These are phyloP conservation scores for Tillus elongatus DNA, from an alignment of 2,888 invertebrate species.

Conservation along the genomic window DNA sequence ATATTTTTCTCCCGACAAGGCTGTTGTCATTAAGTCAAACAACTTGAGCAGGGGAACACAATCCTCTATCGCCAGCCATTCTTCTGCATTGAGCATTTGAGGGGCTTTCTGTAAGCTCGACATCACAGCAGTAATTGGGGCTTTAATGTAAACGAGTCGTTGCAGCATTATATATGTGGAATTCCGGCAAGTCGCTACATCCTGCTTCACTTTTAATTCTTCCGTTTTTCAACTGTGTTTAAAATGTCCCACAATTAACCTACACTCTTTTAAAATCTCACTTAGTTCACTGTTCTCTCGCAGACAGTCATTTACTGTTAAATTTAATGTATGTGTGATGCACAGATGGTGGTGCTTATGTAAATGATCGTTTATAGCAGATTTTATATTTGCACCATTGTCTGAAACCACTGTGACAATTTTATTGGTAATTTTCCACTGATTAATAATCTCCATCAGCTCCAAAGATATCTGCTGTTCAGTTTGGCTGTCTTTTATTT, in stretches of 20 bases:
- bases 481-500: background rate
- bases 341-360: background rate
- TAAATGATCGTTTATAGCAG: background rate
- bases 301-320: background rate
- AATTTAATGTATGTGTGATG: background rate
- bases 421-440: background rate
- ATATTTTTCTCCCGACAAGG: background rate
- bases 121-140: background rate
- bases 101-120: background rate
- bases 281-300: background rate
- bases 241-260: background rate
- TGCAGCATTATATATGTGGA: background rate
- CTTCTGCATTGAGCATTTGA: background rate
- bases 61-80: background rate
- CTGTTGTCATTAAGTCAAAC: background rate
- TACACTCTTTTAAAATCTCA: background rate
- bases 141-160: background rate
- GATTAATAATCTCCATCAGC: background rate
- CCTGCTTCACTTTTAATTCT: constrained; percentile 2
- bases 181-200: background rate
- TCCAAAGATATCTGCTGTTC: background rate
- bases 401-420: background rate
- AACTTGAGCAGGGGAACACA: background rate
- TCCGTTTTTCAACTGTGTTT: background rate
- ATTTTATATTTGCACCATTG: constrained; percentile 3